A percentile compares a stretch with the other conserved stretches of the same genome.
Conservation (phyloP, 1,140 invertebrate genomes). For the Schlechtendalia chinensis region DNA sequence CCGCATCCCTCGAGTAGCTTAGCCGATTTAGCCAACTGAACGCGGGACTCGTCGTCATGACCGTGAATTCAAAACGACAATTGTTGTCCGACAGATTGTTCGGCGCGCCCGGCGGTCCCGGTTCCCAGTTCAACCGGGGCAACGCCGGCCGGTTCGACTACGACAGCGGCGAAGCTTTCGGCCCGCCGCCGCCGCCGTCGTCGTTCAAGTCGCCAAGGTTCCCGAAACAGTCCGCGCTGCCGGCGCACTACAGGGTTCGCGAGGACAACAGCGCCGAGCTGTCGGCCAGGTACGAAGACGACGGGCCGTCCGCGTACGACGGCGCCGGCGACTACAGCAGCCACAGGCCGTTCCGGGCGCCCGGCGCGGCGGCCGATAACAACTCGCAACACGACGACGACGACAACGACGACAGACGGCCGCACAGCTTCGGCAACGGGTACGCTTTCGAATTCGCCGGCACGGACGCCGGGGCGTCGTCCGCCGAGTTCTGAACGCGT, state of each 20-base stretch:
- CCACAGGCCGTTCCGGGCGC: conserved; percentile 23
- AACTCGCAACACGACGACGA: conserved; percentile 45
- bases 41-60: too few species aligned
- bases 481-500: neutral
- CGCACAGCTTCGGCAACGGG: conserved; percentile 61
- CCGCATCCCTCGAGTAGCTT: too few species aligned
- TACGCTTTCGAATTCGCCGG: conserved; percentile 61
- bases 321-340: conserved; percentile 41
- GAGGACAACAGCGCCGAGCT: conserved; percentile 46
- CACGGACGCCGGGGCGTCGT: neutral
- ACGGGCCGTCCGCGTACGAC: neutral
- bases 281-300: neutral
- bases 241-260: conserved; percentile 25
- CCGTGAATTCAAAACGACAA: too few species aligned
- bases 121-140: conserved; percentile 13
- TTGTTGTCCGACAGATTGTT: conserved; percentile 5
- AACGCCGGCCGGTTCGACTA: neutral
- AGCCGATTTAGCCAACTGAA: too few species aligned
- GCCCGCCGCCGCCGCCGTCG: neutral
- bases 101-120: neutral
- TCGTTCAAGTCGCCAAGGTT: neutral
- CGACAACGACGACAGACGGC: neutral
- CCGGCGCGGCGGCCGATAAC: neutral
- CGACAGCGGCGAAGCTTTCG: conserved; percentile 11
- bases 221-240: neutral